These are phyloP conservation scores for Indri indri DNA, from an alignment of 2,113 vertebrate species.

Conservation along the genomic window DNA sequence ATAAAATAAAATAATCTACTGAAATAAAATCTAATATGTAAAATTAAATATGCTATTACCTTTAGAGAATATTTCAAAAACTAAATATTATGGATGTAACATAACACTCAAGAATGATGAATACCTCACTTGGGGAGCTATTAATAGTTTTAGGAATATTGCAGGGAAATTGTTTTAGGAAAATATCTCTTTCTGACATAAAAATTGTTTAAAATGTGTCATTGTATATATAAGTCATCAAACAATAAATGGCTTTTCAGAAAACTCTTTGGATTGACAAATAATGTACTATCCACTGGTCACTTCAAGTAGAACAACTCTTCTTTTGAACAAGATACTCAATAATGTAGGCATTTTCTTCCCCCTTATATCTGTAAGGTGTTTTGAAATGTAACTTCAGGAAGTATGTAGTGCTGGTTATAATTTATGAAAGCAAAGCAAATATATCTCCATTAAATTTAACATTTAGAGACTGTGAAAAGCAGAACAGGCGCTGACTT, in stretches of 20 bases:
- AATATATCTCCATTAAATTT: constrained; percentile 61
- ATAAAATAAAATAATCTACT: neutral
- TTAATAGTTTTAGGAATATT: neutral
- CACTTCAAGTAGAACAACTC: constrained; percentile 58
- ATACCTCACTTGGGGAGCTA: constrained; percentile 21
- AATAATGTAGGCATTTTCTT: constrained; percentile 59
- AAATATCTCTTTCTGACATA: constrained; percentile 45
- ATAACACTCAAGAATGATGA: constrained; percentile 34
- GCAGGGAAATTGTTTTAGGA: constrained; percentile 49
- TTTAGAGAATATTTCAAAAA: constrained; percentile 66
- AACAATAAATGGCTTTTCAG: constrained; percentile 55
- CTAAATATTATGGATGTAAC: constrained; percentile 29
- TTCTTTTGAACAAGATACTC: constrained; percentile 64
- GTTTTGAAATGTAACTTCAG: constrained; percentile 70
- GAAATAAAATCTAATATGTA: constrained; percentile 37
- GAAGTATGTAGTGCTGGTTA: constrained; percentile 61
- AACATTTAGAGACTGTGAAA: constrained; percentile 72
- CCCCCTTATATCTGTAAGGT: constrained; percentile 49
- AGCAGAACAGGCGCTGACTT: constrained; percentile 53
- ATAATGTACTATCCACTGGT: constrained; percentile 51
- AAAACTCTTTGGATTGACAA: constrained; percentile 70
- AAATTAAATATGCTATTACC: neutral
- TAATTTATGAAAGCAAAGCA: neutral
- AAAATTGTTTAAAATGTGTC: constrained; percentile 59
- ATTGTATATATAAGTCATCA: constrained; percentile 50